Evolutionary conservation across 2,888 invertebrate species (phyloP).

Genomic region (Eurytoma californica): DNA sequence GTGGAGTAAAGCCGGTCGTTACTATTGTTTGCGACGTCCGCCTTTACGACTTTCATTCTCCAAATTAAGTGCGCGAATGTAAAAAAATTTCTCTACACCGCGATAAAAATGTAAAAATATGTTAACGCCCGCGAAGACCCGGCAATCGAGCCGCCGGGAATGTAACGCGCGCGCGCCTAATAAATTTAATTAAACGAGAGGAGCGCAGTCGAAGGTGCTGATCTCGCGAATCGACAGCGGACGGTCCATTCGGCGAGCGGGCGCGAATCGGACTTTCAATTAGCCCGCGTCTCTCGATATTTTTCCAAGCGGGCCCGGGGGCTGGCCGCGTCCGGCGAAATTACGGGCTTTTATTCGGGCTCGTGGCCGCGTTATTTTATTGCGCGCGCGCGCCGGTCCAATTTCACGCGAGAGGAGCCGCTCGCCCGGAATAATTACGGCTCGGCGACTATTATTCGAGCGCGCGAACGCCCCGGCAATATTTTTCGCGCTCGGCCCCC

Average conservation of each 20-base stretch:
- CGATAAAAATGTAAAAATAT: constrained; percentile 28
- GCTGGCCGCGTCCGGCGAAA: neutral
- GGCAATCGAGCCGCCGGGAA: neutral
- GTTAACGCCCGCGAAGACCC: constrained; percentile 1
- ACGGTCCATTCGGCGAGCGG: neutral
- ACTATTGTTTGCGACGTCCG: constrained; percentile 27
- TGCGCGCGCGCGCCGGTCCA: constrained; percentile 20
- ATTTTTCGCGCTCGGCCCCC: neutral
- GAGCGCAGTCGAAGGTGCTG: too few species aligned
- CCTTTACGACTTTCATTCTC: constrained; percentile 18
- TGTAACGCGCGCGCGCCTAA: neutral
- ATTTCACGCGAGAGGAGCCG: constrained; percentile 21
- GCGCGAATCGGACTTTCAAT: constrained; percentile 42
- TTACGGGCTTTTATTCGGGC: constrained; percentile 18
- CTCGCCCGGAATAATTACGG: constrained; percentile 29
- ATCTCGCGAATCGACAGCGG: too few species aligned
- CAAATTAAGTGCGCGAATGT: constrained; percentile 8
- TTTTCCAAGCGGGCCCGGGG: neutral
- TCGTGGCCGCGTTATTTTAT: constrained; percentile 19
- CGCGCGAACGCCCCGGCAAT: neutral
- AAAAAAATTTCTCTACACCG: neutral
- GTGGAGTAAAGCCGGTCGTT: constrained; percentile 31
- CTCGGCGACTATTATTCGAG: constrained; percentile 15
- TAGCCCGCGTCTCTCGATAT: neutral
- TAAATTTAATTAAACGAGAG: too few species aligned